Evolutionary conservation across 2,888 invertebrate genomes (phyloP), one percentile per base, ranked within the genome.

Genomic region (Quadriops clusia): DNA sequence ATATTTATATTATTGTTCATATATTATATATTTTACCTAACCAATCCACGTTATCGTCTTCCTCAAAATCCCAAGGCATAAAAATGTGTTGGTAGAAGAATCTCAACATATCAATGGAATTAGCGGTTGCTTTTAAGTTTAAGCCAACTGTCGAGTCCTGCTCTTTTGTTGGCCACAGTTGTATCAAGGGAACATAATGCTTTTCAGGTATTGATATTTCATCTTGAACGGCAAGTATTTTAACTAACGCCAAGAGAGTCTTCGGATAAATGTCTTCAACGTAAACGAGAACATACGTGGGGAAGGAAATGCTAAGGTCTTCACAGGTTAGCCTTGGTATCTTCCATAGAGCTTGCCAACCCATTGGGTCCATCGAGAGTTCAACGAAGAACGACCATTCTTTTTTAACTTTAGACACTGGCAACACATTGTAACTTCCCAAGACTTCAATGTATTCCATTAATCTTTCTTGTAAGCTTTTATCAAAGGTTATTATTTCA

Each of bases 311-410:
- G 37, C 72, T 67, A 55, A 75, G 68, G 36, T 66, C 65, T 45
- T 73, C 72, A 46, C 78, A 78, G 18, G 68, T 71, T 3, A 65
- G 50, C 30, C 75, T 67, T 0, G 77, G 72, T 5, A 78, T 65
- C 53, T 77, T 77, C 78, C 78, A 78, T 5, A 78, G 45, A 0
- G 74, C 77, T 44, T 74, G 73, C 78, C 78, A 78, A 1, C 77
- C 78, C 1, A 66, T 67, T 0, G 73, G 72, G 43, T 78, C 77
- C 2, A 77, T 56, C 1, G 70, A 56, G 15, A 74, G 45, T 45
- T 77, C 75, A 0, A 72, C 47, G 40, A 65, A 67, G 41, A 59
- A 65, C 2, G 61, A 54, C 73, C 73, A 74, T 50, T 69, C 68
- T 3, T 60, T 53, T 26, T 58, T 56, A 3, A 74, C 63, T 39